phyloP scores from a whole-genome alignment of 2,888 invertebrate species.

The Rhabditoides inermis region DNA sequence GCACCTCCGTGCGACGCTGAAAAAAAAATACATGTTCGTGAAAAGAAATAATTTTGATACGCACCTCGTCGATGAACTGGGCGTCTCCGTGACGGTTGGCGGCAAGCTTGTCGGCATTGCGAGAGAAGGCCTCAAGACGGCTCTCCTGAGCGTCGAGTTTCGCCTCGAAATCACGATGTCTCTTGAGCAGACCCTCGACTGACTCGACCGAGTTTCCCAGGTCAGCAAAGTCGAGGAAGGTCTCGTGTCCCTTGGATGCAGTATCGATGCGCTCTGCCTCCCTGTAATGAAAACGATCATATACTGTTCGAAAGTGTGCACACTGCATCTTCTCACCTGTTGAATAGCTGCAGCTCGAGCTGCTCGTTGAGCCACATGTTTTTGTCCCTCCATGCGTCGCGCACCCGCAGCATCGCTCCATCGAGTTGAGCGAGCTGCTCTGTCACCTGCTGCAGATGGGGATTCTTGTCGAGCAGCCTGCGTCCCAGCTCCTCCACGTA shows the following conservation, averaged over 20 bases:
- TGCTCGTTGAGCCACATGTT: constrained; percentile 66
- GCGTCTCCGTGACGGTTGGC: constrained; percentile 61
- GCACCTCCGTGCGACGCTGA: constrained; percentile 55
- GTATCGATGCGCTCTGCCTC: constrained; percentile 96
- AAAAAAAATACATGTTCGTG: constrained; percentile 19
- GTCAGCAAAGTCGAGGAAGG: constrained; percentile 76
- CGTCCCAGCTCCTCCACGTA: constrained; percentile 69
- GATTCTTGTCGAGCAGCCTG: constrained; percentile 62
- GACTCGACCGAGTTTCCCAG: constrained; percentile 62
- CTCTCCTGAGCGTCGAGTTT: constrained; percentile 87
- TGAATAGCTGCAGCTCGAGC: constrained; percentile 77
- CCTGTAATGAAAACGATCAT: too few species aligned
- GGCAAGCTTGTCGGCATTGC: constrained; percentile 73
- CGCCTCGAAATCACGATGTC: constrained; percentile 86
- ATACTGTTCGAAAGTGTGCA: too few species aligned
- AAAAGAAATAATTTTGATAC: not conserved
- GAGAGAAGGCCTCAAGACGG: constrained; percentile 71
- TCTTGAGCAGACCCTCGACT: constrained; percentile 80
- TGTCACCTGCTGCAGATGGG: constrained; percentile 34
- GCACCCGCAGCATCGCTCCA: constrained; percentile 17
- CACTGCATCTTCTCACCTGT: too few species aligned
- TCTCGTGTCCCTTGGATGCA: constrained; percentile 82
- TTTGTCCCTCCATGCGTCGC: not conserved
- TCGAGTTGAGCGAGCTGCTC: constrained; percentile 19
- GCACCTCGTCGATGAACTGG: constrained; percentile 32